Evolutionary conservation across 2,888 invertebrate species (phyloP), one percentile per base, ranked within the genome.

Genomic region (Cyclophora punctaria): DNA sequence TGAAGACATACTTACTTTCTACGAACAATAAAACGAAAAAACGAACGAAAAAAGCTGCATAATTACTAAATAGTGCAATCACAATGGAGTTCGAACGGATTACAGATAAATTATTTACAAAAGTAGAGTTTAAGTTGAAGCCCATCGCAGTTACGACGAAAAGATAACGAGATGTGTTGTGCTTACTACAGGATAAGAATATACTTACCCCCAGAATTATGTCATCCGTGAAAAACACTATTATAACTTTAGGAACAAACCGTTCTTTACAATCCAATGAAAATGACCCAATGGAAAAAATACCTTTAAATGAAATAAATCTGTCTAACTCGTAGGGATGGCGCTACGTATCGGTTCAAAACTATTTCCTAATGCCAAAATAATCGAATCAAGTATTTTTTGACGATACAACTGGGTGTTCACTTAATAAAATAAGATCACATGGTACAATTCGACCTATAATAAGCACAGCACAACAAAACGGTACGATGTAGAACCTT

Each of bases 61-160:
- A 61, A 57, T 61, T 47, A 62, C 60, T 54, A 56, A 57, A 57
- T 58, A 62, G 53, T 60, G 58, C 20, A 20, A 20, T 20, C 20
- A 20, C 20, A 20, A 64, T 51, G 56, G 53, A 57, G 49, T 60
- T 57, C 55, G 58, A 56, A 55, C 50, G 49, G 63, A 53, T 58
- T 60, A 57, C 53, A 55, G 51, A 60, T 56, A 49, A 60, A 63
- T 58, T 63, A 67, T 63, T 57, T 63, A 58, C 64, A 66, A 59
- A 71, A 66, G 66, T 64, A 73, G 69, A 70, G 58, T 20, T 34
- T 7, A 44, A 43, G 7, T 7, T 4, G 71, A 73, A 82, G 80
- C 81, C 76, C 79, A 80, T 73, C 59, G 78, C 75, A 79, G 69
- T 74, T 70, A 80, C 80, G 73, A 78, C 69, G 71, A 69, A 60